phyloP scores from a whole-genome alignment of 2,888 invertebrate species.

The Aquatica leii region DNA sequence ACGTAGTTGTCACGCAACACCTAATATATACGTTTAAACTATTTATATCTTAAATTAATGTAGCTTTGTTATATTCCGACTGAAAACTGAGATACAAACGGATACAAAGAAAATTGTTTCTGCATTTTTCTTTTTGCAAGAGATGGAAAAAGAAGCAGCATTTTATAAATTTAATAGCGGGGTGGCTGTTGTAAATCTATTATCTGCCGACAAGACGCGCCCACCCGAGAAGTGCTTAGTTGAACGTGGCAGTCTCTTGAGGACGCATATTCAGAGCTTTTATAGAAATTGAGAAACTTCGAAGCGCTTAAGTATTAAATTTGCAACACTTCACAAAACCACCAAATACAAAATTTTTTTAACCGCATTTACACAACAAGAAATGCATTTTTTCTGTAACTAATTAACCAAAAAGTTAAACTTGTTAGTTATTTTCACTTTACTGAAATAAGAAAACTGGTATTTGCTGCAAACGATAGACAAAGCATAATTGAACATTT shows the following conservation, averaged over 20 bases:
- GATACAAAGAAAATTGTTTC: background rate
- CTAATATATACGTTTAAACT: constrained; percentile 24
- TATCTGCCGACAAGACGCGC: constrained; percentile 32
- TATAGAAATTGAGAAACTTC: constrained; percentile 31
- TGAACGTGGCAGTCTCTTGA: constrained; percentile 31
- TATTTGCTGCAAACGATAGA: no score
- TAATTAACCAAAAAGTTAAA: no score
- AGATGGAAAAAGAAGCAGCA: constrained; percentile 24
- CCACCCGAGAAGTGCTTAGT: constrained; percentile 30
- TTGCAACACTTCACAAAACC: constrained; percentile 23
- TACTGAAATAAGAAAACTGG: no score
- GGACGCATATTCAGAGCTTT: constrained; percentile 28
- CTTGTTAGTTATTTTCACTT: no score
- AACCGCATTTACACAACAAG: background rate
- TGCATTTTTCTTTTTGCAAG: constrained; percentile 5
- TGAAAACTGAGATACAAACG: background rate
- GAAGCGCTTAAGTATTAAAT: constrained; percentile 30
- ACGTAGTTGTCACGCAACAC: constrained; percentile 25
- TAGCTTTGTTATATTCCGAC: background rate
- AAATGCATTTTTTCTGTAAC: no score
- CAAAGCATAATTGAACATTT: no score
- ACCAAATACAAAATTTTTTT: constrained; percentile 17
- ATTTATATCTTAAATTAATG: background rate
- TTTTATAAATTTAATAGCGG: constrained; percentile 32
- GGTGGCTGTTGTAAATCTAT: constrained; percentile 32